Evolutionary conservation across 2,797 vertebrate genomes (phyloP).

Genomic region (Acrossocheilus wenchowensis): DNA sequence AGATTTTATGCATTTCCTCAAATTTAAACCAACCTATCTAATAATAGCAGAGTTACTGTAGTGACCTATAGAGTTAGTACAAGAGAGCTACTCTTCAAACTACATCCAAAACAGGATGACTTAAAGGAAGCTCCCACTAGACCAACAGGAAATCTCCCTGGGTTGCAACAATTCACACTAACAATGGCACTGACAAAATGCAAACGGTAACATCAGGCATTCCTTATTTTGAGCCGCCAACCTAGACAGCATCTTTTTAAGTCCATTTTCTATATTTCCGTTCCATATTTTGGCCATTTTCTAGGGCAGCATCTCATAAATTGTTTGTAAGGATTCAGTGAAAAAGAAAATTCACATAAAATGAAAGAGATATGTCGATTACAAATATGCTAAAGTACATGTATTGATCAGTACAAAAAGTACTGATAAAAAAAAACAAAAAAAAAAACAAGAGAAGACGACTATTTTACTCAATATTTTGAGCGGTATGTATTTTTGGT

Average conservation of each 20-base stretch:
- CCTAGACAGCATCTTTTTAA: background rate
- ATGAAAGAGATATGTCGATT: background rate
- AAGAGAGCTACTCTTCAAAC: background rate
- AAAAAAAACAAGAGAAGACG: background rate
- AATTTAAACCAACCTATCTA: background rate
- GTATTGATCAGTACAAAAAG: background rate
- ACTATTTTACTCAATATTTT: background rate
- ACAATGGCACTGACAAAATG: conserved; percentile 2
- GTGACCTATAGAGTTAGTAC: background rate
- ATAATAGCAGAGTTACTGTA: background rate
- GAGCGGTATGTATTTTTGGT: background rate
- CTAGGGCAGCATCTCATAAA: background rate
- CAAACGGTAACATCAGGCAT: background rate
- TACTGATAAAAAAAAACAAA: background rate
- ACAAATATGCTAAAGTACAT: background rate
- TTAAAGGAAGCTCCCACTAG: conserved; percentile 39
- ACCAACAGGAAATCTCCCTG: conserved; percentile 51
- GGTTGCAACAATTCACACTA: conserved; percentile 45
- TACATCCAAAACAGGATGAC: conserved; percentile 53
- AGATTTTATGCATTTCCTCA: background rate
- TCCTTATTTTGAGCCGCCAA: background rate
- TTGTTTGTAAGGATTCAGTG: too few species aligned
- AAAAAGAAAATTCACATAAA: background rate
- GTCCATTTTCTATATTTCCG: background rate
- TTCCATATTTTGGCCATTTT: background rate